phyloP scores from a whole-genome alignment of 2,113 vertebrate species.

The Alces alces region DNA sequence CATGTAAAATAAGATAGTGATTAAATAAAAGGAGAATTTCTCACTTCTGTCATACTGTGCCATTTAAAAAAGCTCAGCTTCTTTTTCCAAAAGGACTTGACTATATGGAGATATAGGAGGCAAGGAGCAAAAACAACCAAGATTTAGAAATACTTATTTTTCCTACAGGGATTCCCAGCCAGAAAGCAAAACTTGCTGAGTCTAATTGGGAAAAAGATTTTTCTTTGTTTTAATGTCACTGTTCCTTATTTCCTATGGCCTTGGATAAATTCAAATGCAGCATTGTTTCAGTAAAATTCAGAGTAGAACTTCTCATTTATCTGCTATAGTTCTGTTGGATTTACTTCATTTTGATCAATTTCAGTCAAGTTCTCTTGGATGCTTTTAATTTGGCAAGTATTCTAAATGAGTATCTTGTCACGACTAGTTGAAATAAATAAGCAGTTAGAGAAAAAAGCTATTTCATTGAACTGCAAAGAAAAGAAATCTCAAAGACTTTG shows the following conservation, averaged over 20 bases:
- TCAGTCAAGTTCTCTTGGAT: not conserved
- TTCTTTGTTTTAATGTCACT: not conserved
- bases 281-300: not conserved
- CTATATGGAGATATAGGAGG: not conserved
- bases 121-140: not conserved
- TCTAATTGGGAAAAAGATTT: not conserved
- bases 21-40: not conserved
- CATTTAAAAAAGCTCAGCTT: not conserved
- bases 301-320: conserved; percentile 1
- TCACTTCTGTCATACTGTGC: not conserved
- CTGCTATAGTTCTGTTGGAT: not conserved
- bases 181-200: not conserved
- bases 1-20: not conserved
- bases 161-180: not conserved
- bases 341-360: conserved; percentile 16
- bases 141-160: not conserved
- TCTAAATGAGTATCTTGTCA: not conserved
- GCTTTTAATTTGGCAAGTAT: conserved; percentile 7
- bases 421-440: not conserved
- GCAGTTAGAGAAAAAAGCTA: not conserved
- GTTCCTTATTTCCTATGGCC: not conserved
- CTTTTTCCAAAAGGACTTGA: not conserved
- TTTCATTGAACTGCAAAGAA: conserved; percentile 3
- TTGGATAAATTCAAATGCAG: not conserved
- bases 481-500: not conserved